Conservation (phyloP, 2,888 invertebrate species). For the Coleophora flavipennella region DNA sequence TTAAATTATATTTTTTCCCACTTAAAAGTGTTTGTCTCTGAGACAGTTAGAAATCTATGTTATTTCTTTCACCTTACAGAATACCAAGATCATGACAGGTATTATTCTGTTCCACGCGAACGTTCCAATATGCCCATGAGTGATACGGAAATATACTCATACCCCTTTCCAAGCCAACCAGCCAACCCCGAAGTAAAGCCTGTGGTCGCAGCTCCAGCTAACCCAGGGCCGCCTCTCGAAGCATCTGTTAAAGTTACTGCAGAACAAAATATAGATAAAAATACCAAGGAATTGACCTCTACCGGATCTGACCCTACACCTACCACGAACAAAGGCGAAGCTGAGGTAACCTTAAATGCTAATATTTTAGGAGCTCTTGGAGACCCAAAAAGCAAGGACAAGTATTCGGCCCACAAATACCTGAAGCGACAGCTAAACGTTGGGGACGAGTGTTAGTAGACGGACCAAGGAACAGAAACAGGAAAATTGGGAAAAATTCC, state of each 20-base stretch:
- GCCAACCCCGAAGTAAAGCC: background rate
- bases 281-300: background rate
- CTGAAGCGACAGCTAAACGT: slow-evolving; percentile 7
- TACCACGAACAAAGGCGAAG: background rate
- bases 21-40: too few species aligned
- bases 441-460: slow-evolving; percentile 9
- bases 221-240: background rate
- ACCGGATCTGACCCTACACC: background rate
- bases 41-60: too few species aligned
- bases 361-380: slow-evolving; percentile 6
- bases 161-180: background rate
- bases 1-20: background rate
- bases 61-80: background rate
- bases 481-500: background rate
- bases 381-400: slow-evolving; percentile 8
- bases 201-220: background rate
- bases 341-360: background rate
- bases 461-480: slow-evolving; percentile 6
- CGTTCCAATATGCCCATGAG: background rate
- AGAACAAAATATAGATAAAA: background rate
- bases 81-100: background rate
- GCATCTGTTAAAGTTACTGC: background rate
- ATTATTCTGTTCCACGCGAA: background rate
- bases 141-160: background rate
- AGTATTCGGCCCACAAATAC: slow-evolving; percentile 7